Evolutionary conservation across 2,113 vertebrate species (phyloP), one percentile per base, ranked within the genome.

Genomic region (Osmerus mordax): DNA sequence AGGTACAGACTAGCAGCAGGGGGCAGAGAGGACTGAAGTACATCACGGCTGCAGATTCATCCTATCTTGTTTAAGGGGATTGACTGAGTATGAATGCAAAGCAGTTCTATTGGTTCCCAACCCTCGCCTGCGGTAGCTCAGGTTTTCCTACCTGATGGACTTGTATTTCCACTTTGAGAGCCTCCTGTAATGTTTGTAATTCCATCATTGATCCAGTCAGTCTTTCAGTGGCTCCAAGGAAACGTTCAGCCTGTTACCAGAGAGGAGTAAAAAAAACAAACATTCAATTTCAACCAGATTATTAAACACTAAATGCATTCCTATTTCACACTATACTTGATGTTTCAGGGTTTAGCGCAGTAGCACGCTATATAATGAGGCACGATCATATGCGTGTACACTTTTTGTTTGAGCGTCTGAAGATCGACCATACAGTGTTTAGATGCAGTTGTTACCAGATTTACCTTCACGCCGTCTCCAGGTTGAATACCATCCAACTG

Each of bases 111-210:
- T 47, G 41, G 41, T 11, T 47, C 41, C 41, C 41, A 47, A 2
- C 41, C 41, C 8, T 47, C 9, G 9, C 9, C 41, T 47, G 41
- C 7, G 41, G 41, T 47, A 47, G 9, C 41, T 47, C 41, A 47
- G 41, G 41, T 59, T 61, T 32, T 87, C 83, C 69, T 87, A 98
- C 97, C 96, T 99, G 97, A 92, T 99, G 97, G 94, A 98, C 93
- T 90, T 99, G 97, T 94, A 99, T 99, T 94, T 99, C 97, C 92
- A 98, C 96, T 95, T 99, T 99, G 87, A 98, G 93, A 83, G 96
- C 97, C 91, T 99, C 97, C 94, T 99, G 96, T 85, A 99, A 93
- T 89, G 94, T 97, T 93, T 99, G 96, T 87, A 99, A 91, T 93
- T 99, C 97, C 97, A 99, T 99, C 91, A 96, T 98, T 81, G 88